Evolutionary conservation across 2,113 vertebrate genomes (phyloP).

Genomic region (Bos taurus): DNA sequence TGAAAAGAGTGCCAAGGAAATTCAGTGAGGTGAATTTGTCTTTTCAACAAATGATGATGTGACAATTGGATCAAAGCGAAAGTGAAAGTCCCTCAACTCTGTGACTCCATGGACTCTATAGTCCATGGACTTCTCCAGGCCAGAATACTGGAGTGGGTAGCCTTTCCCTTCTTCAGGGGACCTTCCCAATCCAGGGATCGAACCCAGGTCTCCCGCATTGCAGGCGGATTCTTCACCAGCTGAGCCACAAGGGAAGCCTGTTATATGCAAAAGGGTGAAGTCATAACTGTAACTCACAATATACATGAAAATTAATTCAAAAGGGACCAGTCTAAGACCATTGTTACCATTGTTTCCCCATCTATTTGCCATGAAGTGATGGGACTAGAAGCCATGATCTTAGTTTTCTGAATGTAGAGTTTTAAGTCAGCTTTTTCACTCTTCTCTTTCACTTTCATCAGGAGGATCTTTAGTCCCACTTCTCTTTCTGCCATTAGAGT

Average conservation of each 20-base stretch:
- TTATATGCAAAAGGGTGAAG: background rate
- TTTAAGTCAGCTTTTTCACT: background rate
- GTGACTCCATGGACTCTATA: rapidly evolving
- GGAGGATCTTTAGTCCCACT: background rate
- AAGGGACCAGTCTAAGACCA: background rate
- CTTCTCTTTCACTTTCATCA: background rate
- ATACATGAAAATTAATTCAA: background rate
- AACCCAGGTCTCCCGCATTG: background rate
- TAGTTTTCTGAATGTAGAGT: background rate
- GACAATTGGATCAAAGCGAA: background rate
- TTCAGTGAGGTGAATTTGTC: background rate
- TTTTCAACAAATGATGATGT: background rate
- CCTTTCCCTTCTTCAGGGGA: background rate
- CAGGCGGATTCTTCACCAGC: background rate
- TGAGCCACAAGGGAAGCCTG: background rate
- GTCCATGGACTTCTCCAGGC: background rate
- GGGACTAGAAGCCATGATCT: background rate
- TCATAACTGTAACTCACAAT: background rate
- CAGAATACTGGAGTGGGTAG: background rate
- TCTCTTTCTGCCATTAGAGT: background rate
- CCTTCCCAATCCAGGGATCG: background rate
- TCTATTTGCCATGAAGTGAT: background rate
- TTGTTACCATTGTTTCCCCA: background rate
- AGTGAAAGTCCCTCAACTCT: background rate
- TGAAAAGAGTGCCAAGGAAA: background rate